Evolutionary conservation across 2,113 vertebrate genomes (phyloP), one percentile per base, ranked within the genome.

Genomic region (Formicarius rufipectus): DNA sequence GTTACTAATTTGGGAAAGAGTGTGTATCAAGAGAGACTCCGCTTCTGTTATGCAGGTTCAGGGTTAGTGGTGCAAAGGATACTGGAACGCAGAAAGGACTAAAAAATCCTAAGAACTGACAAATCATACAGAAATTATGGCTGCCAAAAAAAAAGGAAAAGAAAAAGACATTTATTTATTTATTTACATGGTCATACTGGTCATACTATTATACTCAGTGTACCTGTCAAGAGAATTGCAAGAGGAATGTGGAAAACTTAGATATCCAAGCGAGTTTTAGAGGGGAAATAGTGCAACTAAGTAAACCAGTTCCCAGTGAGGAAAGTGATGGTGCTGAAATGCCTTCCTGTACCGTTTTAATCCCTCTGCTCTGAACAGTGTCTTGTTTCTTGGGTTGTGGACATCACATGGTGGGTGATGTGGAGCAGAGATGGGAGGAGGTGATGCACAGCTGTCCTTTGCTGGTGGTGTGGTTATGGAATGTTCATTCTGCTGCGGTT

Each of bases 11-110:
- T 10, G 9, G 14, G 45, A 75, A 69, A 67, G 77, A 23, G 23
- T 10, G 27, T 39, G 14, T 35, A 5, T 16, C 10, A 14, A 10
- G 42, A 22, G 33, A 60, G 31, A 35, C 19, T 76, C 11, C 53
- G 0, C n/a, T 53, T 37, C 1, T 12, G 6, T 49, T 75, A 14
- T 1, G 1, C 25, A 21, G 35, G 58, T 42, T 67, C 10, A 39
- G 55, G 42, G 39, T 44, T 73, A 67, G 25, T 62, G 28, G 4
- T 44, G n/a, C 28, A 37, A 82, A 37, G 31, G 44, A 47, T 12
- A 7, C 12, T 2, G 2, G 13, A 64, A 68, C 33, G 18, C 14
- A 60, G 55, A 66, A 73, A 39, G 58, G 27, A 76, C 23, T 8
- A 37, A 31, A 80, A n/a, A 68, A 37, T 23, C 39, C 11, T 4